Evolutionary conservation across 30 jellyfish, hydroid and myxozoan genomes (phyloP).

Genomic region (Catostylus mosaicus): DNA sequence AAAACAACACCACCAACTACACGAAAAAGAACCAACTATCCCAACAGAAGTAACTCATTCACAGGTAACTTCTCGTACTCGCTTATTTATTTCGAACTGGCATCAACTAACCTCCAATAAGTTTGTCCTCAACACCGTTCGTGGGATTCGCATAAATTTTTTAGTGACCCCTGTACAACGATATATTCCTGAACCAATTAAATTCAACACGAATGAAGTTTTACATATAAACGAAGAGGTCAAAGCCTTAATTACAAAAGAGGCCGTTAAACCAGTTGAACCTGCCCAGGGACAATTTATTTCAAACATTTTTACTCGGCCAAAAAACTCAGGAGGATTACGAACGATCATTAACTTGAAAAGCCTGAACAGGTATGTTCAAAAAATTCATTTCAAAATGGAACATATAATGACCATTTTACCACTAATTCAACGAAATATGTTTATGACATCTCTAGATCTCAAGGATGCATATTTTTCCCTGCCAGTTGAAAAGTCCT

Average conservation of each 20-base stretch:
- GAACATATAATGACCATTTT: slow-evolving; percentile 14
- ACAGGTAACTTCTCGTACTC: neutral
- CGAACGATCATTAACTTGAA: slow-evolving; percentile 5
- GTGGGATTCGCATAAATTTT: slow-evolving; percentile 10
- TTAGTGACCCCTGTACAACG: neutral
- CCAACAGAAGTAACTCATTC: neutral
- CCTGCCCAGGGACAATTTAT: neutral
- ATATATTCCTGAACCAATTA: slow-evolving; percentile 1
- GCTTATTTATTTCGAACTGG: neutral
- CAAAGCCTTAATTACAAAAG: neutral
- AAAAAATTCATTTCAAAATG: slow-evolving; percentile 20
- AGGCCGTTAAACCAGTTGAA: neutral
- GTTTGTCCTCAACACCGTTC: neutral
- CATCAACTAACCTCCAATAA: neutral
- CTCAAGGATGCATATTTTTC: slow-evolving; percentile 53
- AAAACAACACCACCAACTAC: neutral
- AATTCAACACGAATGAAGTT: neutral
- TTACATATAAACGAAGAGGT: neutral
- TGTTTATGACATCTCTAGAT: slow-evolving; percentile 55
- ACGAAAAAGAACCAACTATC: neutral
- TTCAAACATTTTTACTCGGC: slow-evolving; percentile 10
- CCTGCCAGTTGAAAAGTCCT: slow-evolving; percentile 5
- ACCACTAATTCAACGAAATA: neutral
- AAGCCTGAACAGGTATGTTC: neutral
- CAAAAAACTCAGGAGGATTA: slow-evolving; percentile 1